These are phyloP conservation scores for Ramphastos sulfuratus DNA, from an alignment of 2,113 vertebrate species.

Conservation along the genomic window DNA sequence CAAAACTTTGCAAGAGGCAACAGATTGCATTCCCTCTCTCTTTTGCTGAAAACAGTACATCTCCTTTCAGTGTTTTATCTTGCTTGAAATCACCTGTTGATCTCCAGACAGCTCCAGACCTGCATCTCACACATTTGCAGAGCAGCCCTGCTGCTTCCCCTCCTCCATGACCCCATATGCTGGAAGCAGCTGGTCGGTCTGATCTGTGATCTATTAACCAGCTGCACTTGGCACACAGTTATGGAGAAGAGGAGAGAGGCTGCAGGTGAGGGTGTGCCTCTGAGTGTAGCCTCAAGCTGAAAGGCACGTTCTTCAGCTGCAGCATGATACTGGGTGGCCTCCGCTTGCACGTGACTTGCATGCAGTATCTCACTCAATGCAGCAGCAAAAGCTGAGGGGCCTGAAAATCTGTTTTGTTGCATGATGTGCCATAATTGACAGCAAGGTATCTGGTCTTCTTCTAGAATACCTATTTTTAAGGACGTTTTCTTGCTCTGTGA, in stretches of 20 bases:
- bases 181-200: neutral
- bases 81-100: neutral
- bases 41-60: neutral
- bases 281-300: neutral
- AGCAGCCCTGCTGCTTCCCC: neutral
- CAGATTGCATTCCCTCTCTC: neutral
- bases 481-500: neutral
- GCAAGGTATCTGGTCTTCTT: neutral
- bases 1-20: neutral
- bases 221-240: neutral
- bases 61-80: neutral
- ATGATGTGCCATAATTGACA: neutral
- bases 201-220: neutral
- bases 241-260: neutral
- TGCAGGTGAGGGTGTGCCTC: slow-evolving; percentile 46
- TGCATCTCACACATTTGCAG: neutral
- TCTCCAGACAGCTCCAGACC: neutral
- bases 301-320: neutral
- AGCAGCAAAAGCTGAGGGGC: neutral
- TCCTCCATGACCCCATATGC: neutral
- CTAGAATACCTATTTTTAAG: neutral
- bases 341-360: neutral
- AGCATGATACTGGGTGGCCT: neutral
- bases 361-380: rapidly evolving
- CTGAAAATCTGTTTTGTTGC: neutral